phyloP scores from a whole-genome alignment of 23 tunicate genomes.

The Oikopleura vanhoeffeni region DNA sequence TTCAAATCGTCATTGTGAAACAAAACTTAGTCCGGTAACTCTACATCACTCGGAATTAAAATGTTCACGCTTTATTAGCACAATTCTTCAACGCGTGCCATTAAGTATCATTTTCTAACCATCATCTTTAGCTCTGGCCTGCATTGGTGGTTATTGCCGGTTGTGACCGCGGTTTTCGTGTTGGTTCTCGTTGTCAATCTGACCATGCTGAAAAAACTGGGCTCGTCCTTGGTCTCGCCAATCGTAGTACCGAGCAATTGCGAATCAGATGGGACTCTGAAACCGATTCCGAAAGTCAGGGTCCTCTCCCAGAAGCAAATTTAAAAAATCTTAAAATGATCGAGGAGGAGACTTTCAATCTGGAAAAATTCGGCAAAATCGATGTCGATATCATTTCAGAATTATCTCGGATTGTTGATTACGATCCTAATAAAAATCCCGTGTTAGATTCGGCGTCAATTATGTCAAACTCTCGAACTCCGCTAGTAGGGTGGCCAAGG shows the following conservation, averaged over 20 bases:
- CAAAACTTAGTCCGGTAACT: no score
- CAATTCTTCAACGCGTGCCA: no score
- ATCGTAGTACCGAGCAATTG: background rate
- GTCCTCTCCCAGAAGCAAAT: background rate
- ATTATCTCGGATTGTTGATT: background rate
- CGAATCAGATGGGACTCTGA: background rate
- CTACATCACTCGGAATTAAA: no score
- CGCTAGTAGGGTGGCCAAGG: no score
- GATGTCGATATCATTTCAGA: background rate
- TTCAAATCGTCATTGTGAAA: no score
- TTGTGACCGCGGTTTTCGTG: conserved; percentile 3
- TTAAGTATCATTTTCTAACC: no score
- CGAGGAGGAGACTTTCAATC: background rate
- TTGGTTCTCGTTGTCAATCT: background rate
- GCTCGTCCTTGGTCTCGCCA: background rate
- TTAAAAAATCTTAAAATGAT: background rate
- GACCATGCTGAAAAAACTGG: background rate
- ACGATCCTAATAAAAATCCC: no score
- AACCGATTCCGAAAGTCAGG: background rate
- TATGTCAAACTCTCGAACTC: no score
- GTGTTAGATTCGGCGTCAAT: no score
- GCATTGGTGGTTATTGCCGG: background rate
- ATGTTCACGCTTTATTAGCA: no score
- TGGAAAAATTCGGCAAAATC: background rate
- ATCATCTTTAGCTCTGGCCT: conserved; percentile 17